Evolutionary conservation across 2,888 invertebrate genomes (phyloP), one percentile per base, ranked within the genome.

Genomic region (Myathropa florea): DNA sequence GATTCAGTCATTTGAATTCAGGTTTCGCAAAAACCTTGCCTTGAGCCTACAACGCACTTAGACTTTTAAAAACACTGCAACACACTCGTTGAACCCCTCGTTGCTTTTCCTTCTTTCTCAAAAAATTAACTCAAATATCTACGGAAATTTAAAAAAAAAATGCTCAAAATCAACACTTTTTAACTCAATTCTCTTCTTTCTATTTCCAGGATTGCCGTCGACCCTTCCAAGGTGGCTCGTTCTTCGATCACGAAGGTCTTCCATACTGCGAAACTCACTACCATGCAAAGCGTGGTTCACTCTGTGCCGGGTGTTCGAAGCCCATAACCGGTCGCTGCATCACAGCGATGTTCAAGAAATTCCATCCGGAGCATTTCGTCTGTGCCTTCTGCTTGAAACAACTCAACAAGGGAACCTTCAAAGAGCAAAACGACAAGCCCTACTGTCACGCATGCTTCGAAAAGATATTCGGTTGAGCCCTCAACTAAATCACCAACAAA

Each of bases 201-300:
- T 89, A 87, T 70, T 94, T 94, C 28, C 94, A 99, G 99, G 99
- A 99, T 92, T 99, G 99, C 93, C 96, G 97, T 89, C 97, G 97
- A 92, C 97, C 98, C 9, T 99, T 99, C 94, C 97, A 98, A 91
- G 98, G 98, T 26, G 98, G 99, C 0, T 98, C 98, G 64, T 99
- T 99, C 95, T 99, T 98, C 93, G 99, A 99, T 93, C 98, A 99
- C 93, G 98, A 99, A 92, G 98, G 99, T 18, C 95, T 97, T 90
- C 99, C 99, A 0, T 99, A 99, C 93, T 99, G 99, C 93, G 99
- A 99, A 94, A 98, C 98, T 0, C 99, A 99, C 93, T 99, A 99
- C 93, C 99, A 99, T 93, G 97, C 98, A 88, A 98, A 98, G 92
- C 95, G 98, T 33, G 99, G 99, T 72, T 99, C 99, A 0, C 95